These are phyloP conservation scores for Anabas testudineus DNA, from an alignment of 2,797 vertebrate species.

Conservation along the genomic window DNA sequence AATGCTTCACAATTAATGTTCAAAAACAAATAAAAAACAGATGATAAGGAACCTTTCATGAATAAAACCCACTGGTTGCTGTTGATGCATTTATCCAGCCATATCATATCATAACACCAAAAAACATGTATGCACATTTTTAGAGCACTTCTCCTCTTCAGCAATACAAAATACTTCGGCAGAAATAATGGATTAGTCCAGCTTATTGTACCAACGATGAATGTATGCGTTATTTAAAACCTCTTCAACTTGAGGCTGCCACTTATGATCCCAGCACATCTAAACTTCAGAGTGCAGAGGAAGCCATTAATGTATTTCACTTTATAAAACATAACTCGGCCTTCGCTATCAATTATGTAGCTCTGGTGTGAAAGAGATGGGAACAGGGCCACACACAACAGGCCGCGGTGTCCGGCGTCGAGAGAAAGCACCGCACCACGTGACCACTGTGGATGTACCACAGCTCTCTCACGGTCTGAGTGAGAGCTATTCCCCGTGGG, in stretches of 20 bases:
- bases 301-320: slow-evolving; percentile 71
- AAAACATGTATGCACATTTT: slow-evolving; percentile 26
- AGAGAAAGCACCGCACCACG: slow-evolving; percentile 65
- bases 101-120: slow-evolving; percentile 24
- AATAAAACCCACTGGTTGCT: slow-evolving; percentile 1
- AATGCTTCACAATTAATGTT: background rate
- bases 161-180: slow-evolving; percentile 38
- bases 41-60: background rate
- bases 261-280: slow-evolving; percentile 57
- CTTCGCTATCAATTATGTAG: slow-evolving; percentile 79
- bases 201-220: slow-evolving; percentile 44
- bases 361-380: slow-evolving; percentile 63
- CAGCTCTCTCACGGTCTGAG: slow-evolving; percentile 72
- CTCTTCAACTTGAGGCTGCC: slow-evolving; percentile 50
- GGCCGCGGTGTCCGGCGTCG: slow-evolving; percentile 42
- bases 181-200: slow-evolving; percentile 58
- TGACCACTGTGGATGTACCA: slow-evolving; percentile 72
- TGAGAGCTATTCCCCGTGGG: slow-evolving; percentile 77
- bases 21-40: slow-evolving; percentile 2
- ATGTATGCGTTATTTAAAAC: slow-evolving; percentile 65
- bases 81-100: background rate
- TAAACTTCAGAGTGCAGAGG: slow-evolving; percentile 54
- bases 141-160: slow-evolving; percentile 19
- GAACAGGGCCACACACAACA: slow-evolving; percentile 62
- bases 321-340: slow-evolving; percentile 75